Evolutionary conservation across 1,140 invertebrate genomes (phyloP), one percentile per base, ranked within the genome.

Genomic region (Ephestia elutella): DNA sequence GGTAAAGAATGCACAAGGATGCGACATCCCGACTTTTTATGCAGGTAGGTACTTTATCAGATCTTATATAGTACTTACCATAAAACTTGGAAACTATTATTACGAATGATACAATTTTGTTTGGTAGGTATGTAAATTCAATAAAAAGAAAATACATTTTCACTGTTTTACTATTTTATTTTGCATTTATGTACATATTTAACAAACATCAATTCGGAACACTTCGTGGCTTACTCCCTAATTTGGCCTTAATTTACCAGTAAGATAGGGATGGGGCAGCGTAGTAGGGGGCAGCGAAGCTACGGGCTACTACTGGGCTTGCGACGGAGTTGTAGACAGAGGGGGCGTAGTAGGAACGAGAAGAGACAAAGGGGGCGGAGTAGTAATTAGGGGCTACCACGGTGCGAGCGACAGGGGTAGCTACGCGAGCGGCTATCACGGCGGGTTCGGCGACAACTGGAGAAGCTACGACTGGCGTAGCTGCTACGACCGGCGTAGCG

Each of bases 181-280:
- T 35, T 35, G 32, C 13, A 35, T 35, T 13, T 35, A 35, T 35
- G 13, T 44, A 44, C 50, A 70, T 71, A 44, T 78, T 74, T 59
- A 78, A 78, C 55, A 71, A 73, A 15, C 7, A 69, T 78, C 0
- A 68, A 73, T 44, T 44, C n/a, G 38, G 38, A 44, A 44, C 38
- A 44, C 38, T 44, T 44, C 38, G 15, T 15, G 38, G 38, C 38
- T n/a, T 44, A 44, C 15, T 49, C 72, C 71, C 38, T 44, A 44
- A 15, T 1, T 15, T 44, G 48, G 70, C 50, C 48, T 21, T 13
- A 19, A 54, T 58, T 75, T 76, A 76, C 74, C 74, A 76, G 65
- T 70, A 70, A 19, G 68, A 63, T 13, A 70, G 54, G 0, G 35
- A 11, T 7, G 53, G 28, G 10, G 30, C 54, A 15, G 56, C 30